A percentile compares a stretch with the other conserved stretches of the same genome.
These are phyloP conservation scores for Brienomyrus brachyistius DNA, from an alignment of 2,113 vertebrate genomes.

Conservation along the genomic window DNA sequence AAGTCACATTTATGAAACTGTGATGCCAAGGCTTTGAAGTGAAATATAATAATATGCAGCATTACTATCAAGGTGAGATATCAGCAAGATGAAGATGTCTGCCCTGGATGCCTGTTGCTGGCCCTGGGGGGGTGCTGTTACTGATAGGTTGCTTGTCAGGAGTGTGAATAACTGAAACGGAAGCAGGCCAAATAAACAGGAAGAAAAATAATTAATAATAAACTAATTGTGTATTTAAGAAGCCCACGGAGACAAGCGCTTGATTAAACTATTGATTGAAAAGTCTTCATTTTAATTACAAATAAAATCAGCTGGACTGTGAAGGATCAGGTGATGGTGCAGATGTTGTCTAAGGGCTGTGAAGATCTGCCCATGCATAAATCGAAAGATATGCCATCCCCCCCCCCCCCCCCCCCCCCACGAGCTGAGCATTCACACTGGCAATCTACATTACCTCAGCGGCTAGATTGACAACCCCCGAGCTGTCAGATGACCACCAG, in stretches of 20 bases:
- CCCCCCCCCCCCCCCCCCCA: too few relatives aligned
- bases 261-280: conserved; percentile 6
- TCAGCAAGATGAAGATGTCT: neutral
- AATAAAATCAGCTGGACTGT: neutral
- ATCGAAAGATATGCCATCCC: neutral
- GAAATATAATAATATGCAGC: neutral
- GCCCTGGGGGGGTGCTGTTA: neutral
- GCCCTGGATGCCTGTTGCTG: neutral
- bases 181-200: neutral
- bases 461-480: neutral
- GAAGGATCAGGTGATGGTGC: neutral
- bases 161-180: neutral
- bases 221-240: neutral
- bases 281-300: neutral
- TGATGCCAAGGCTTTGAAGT: neutral
- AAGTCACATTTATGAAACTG: neutral
- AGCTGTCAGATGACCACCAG: neutral
- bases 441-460: neutral
- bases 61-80: neutral
- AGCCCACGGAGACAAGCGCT: neutral
- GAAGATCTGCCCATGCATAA: neutral
- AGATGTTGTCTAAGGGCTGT: neutral
- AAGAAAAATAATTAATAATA: neutral
- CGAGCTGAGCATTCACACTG: neutral
- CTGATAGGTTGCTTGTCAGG: neutral